Evolutionary conservation across 2,113 vertebrate genomes (phyloP).

Genomic region (Zosterops lateralis): DNA sequence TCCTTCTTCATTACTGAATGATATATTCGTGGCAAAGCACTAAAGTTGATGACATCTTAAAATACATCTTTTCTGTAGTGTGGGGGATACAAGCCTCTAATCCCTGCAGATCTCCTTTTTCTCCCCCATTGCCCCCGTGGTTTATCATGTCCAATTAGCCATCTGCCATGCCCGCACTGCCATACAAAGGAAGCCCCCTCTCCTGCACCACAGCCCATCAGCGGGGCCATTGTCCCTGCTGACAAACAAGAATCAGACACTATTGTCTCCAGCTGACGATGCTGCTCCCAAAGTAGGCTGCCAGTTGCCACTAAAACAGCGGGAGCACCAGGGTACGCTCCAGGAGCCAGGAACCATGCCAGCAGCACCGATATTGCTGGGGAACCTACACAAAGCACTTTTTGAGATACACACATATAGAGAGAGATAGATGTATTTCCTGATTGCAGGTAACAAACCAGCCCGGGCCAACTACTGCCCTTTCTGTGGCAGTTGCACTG

Average conservation of each 20-base stretch:
- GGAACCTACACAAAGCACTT: neutral
- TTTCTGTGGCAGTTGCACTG: rapidly evolving
- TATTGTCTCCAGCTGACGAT: constrained; percentile 66
- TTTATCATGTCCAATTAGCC: constrained; percentile 88
- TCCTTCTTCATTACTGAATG: neutral
- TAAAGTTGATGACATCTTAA: constrained; percentile 20
- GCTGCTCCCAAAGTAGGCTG: constrained; percentile 45
- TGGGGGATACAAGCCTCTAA: constrained; percentile 68
- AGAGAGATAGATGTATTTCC: rapidly evolving
- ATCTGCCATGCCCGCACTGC: constrained; percentile 77
- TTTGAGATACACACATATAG: neutral
- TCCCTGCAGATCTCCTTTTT: constrained; percentile 72
- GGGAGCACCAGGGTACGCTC: constrained; percentile 10
- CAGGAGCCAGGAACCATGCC: constrained; percentile 34
- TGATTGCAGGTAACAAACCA: neutral
- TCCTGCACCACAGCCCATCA: constrained; percentile 41
- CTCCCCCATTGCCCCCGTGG: constrained; percentile 68
- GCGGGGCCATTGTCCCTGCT: constrained; percentile 66
- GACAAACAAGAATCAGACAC: constrained; percentile 70
- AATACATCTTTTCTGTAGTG: neutral
- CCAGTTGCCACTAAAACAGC: constrained; percentile 67
- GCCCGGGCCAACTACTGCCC: neutral
- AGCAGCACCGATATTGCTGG: neutral
- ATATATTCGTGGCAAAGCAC: neutral
- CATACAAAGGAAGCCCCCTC: constrained; percentile 44